Evolutionary conservation across 2,113 vertebrate genomes (phyloP), one percentile per base, ranked within the genome.

Genomic region (Tachysurus vachellii): DNA sequence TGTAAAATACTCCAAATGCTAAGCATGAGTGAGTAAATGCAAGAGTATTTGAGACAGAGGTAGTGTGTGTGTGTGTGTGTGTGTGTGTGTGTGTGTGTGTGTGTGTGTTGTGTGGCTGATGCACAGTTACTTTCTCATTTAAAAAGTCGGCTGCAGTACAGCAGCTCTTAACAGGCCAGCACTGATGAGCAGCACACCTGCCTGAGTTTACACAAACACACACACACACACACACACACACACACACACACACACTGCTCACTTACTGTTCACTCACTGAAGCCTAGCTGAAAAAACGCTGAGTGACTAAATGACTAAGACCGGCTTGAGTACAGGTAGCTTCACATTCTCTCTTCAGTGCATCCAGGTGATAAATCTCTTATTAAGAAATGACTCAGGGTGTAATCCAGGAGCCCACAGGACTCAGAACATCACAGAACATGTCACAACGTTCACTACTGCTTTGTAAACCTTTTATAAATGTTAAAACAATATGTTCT

Each of bases 61-160:
- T 36, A 44, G n/a, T 85, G 82, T 68, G 47, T 50, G 47, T 75
- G 10, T 47, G 42, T 75, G n/a, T 85, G 82, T 68, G 47, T 50
- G 47, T 75, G 10, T 47, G 42, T 75, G 19, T 47, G 11, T 73
- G 71, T 64, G 31, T 64, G 56, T 81, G 5, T 81, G n/a, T 85
- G 82, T 68, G 59, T n/a, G 77, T 59, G 31, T 85, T 86, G 79
- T 56, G 36, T n/a, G 79, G 2, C 31, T 70, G 1, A 6, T 53
- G 82, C 86, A 86, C 85, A 88, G 77, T 79, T 86, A 70, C 47
- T 85, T 86, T 88, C 84, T 86, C 53, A 62, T 80, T 87, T 91
- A 91, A 91, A 88, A 83, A 89, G 89, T 83, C 89, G 85, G 85
- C 89, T 88, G 53, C 7, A 42, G 80, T 83, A 85, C 85, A 90